phyloP scores from a whole-genome alignment of 2,113 vertebrate species.

The Ovis aries region DNA sequence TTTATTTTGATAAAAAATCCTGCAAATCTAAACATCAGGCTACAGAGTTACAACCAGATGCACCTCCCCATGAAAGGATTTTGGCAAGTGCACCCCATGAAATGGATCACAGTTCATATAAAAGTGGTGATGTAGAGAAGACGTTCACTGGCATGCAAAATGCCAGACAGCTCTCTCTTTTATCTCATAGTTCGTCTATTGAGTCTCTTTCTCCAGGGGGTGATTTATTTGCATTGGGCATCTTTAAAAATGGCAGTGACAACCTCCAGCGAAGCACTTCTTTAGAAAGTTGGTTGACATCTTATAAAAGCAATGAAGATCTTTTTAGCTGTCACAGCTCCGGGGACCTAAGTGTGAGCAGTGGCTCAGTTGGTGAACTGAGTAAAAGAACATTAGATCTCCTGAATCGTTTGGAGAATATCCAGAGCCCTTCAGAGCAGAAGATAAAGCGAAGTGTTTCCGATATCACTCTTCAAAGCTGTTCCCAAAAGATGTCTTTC shows the following conservation, averaged over 20 bases:
- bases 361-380: conserved; percentile 89
- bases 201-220: conserved; percentile 91
- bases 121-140: conserved; percentile 70
- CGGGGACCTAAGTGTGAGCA: conserved; percentile 82
- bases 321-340: conserved; percentile 86
- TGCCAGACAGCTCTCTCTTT: conserved; percentile 67
- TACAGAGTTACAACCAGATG: conserved; percentile 77
- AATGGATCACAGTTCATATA: conserved; percentile 66
- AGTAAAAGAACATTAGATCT: conserved; percentile 96
- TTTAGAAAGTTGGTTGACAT: conserved; percentile 90
- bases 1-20: conserved; percentile 86
- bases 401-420: conserved; percentile 94
- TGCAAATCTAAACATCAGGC: conserved; percentile 80
- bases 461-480: conserved; percentile 90
- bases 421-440: conserved; percentile 88
- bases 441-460: conserved; percentile 96
- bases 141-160: conserved; percentile 64
- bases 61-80: conserved; percentile 63
- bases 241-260: conserved; percentile 83
- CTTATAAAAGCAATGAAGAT: conserved; percentile 85
- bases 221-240: conserved; percentile 87
- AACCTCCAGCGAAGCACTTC: conserved; percentile 90
- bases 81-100: conserved; percentile 67
- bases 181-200: conserved; percentile 90
- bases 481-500: conserved; percentile 83